Conservation (phyloP, 2,888 invertebrate genomes). For the Amphimallon solstitiale region DNA sequence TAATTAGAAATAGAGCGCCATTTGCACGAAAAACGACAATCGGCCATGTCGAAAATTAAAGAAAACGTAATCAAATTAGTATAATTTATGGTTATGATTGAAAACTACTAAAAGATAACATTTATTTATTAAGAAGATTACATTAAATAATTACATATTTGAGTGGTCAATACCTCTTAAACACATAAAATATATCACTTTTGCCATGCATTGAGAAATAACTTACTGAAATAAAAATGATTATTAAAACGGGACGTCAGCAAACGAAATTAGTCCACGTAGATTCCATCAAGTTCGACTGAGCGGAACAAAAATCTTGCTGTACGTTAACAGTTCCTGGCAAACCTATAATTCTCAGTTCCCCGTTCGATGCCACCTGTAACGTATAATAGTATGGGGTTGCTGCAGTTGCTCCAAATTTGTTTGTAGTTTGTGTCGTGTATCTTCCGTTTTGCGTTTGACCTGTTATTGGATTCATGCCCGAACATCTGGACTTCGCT, state of each 20-base stretch:
- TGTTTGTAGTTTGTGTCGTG: constrained; percentile 46
- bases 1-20: no score
- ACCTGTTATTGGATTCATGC: constrained; percentile 74
- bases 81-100: no score
- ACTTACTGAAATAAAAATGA: no score
- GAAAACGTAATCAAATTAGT: no score
- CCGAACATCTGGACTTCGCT: constrained; percentile 71
- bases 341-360: constrained; percentile 68
- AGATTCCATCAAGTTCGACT: constrained; percentile 66
- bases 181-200: no score
- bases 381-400: constrained; percentile 65
- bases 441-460: constrained; percentile 68
- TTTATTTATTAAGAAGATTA: no score
- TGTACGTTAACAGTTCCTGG: constrained; percentile 65
- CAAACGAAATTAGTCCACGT: constrained; percentile 50
- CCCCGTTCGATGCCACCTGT: constrained; percentile 68
- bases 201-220: no score
- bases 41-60: no score
- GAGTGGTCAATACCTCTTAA: no score
- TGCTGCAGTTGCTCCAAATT: constrained; percentile 49
- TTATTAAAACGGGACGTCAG: constrained; percentile 31
- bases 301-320: constrained; percentile 67
- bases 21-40: no score
- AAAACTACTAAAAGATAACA: no score
- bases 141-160: no score